Evolutionary conservation across 2,797 vertebrate species (phyloP).

Genomic region (Onychomys leucogaster): DNA sequence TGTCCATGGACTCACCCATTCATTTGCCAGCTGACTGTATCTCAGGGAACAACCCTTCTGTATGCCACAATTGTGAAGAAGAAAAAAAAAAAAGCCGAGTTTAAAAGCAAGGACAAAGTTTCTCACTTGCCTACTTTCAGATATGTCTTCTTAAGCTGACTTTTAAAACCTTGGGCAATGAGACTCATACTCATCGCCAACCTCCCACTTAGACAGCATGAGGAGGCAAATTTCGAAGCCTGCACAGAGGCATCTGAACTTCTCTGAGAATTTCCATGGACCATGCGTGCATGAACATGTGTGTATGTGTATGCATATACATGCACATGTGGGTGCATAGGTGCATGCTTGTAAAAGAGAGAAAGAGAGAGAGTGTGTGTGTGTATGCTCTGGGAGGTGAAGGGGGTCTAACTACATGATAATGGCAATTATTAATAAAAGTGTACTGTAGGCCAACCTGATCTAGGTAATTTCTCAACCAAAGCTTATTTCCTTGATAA

Average conservation of each 20-base stretch:
- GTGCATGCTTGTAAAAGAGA: neutral
- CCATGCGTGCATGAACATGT: neutral
- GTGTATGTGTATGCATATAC: too few relatives aligned
- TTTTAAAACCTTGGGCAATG: neutral
- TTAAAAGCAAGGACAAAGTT: conserved; percentile 9
- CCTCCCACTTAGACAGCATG: neutral
- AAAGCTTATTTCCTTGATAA: neutral
- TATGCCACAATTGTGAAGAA: neutral
- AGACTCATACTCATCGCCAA: neutral
- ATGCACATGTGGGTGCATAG: neutral
- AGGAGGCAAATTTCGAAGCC: neutral
- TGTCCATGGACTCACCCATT: neutral
- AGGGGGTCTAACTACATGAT: neutral
- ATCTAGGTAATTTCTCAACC: neutral
- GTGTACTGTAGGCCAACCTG: too few relatives aligned
- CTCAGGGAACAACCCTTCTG: neutral
- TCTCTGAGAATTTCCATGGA: neutral
- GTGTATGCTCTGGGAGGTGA: neutral
- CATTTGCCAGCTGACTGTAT: neutral
- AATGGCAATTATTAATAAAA: neutral
- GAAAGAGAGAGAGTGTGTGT: too few relatives aligned
- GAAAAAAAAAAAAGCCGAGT: neutral
- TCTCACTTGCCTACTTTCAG: neutral
- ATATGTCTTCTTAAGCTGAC: neutral
- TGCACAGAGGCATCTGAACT: neutral